These are phyloP conservation scores for Caerostris extrusa DNA, from an alignment of 1,140 invertebrate species.

Conservation along the genomic window DNA sequence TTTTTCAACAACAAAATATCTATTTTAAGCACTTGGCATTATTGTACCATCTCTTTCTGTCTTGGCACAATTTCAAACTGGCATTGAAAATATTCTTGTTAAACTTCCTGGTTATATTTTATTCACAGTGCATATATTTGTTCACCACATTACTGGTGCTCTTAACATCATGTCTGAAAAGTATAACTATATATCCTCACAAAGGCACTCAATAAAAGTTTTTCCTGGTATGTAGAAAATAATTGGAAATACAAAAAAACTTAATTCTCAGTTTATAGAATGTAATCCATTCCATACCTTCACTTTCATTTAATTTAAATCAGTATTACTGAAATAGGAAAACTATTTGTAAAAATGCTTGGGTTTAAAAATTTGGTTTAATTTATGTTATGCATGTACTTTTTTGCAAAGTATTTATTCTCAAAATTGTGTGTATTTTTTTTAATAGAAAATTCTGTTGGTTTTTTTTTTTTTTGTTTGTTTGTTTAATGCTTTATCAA, in stretches of 20 bases:
- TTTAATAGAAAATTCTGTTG: too few relatives aligned
- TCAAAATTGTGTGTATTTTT: too few relatives aligned
- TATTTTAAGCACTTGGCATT: slow-evolving; percentile 63
- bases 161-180: neutral
- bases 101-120: neutral
- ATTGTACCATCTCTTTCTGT: neutral
- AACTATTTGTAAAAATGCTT: too few relatives aligned
- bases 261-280: neutral
- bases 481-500: too few relatives aligned
- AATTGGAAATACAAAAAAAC: neutral
- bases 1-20: neutral
- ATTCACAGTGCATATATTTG: slow-evolving; percentile 5
- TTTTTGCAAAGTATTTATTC: too few relatives aligned
- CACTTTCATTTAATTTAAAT: too few relatives aligned
- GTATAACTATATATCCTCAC: neutral
- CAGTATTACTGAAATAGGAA: too few relatives aligned
- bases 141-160: neutral
- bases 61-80: slow-evolving; percentile 47
- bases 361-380: too few relatives aligned
- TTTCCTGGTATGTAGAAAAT: slow-evolving; percentile 50
- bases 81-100: slow-evolving; percentile 23
- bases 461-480: too few relatives aligned
- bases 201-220: slow-evolving; percentile 52
- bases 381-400: too few relatives aligned
- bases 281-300: neutral